phyloP scores from a whole-genome alignment of 2,797 vertebrate genomes.

The Sphaeramia orbicularis region DNA sequence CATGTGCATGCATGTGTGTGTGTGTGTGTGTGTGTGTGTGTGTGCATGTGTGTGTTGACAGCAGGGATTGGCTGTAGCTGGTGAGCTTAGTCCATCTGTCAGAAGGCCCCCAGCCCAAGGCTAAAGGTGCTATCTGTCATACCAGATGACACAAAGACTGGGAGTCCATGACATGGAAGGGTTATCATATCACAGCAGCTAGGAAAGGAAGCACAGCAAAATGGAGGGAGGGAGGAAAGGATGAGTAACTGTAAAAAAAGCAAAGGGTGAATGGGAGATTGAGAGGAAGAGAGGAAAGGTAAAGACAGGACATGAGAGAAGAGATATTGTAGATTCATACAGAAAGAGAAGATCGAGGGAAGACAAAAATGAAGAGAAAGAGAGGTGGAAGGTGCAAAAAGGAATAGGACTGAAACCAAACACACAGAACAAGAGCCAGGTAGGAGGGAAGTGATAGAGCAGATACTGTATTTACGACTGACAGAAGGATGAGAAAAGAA shows the following conservation, averaged over 20 bases:
- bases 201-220: conserved; percentile 28
- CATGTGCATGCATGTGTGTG: background rate
- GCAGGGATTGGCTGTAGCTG: conserved; percentile 66
- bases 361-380: conserved; percentile 11
- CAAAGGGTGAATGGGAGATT: conserved; percentile 20
- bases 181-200: conserved; percentile 71
- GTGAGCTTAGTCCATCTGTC: conserved; percentile 76
- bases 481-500: conserved; percentile 48
- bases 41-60: conserved; percentile 53
- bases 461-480: conserved; percentile 34
- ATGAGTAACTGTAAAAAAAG: conserved; percentile 38
- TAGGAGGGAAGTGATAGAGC: conserved; percentile 31
- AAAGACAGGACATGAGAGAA: conserved; percentile 21
- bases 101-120: conserved; percentile 72
- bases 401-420: conserved; percentile 14
- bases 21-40: conserved; percentile 20
- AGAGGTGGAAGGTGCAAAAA: conserved; percentile 11
- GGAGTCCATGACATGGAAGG: conserved; percentile 69
- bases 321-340: background rate
- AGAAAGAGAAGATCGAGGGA: conserved; percentile 9
- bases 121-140: conserved; percentile 80
- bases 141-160: conserved; percentile 75
- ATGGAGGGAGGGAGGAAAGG: conserved; percentile 24
- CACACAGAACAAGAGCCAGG: conserved; percentile 5
- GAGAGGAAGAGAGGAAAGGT: background rate